These are phyloP conservation scores for Rhabdomys pumilio DNA, from an alignment of 2,797 vertebrate genomes.

Conservation along the genomic window DNA sequence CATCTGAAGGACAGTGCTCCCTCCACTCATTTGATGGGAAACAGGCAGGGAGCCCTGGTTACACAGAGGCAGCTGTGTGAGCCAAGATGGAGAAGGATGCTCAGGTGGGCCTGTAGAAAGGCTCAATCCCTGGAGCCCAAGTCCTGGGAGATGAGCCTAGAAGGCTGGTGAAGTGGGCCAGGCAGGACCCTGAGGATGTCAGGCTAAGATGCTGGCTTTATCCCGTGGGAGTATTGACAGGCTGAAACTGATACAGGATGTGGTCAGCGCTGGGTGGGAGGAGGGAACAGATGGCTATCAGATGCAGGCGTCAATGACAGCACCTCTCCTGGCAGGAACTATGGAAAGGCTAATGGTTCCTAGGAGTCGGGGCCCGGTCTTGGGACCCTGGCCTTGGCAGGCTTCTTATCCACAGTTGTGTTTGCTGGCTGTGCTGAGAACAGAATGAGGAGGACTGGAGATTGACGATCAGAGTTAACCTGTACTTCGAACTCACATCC, in stretches of 20 bases:
- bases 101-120: background rate
- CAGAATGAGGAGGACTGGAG: background rate
- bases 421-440: background rate
- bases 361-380: background rate
- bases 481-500: background rate
- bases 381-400: background rate
- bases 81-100: background rate
- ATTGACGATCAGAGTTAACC: background rate
- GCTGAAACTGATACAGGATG: background rate
- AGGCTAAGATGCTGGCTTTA: background rate
- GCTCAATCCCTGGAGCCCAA: background rate
- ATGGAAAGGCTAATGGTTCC: background rate
- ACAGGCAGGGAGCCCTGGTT: background rate
- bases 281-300: background rate
- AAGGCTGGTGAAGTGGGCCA: background rate
- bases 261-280: background rate
- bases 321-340: background rate
- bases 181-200: background rate
- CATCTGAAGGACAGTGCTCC: background rate
- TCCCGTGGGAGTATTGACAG: accelerated
- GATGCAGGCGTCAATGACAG: background rate
- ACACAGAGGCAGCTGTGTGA: constrained; percentile 1
- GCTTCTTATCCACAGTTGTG: background rate
- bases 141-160: background rate
- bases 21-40: background rate